A percentile compares a stretch with the other conserved stretches of the same genome.
These are phyloP conservation scores for Parnassius apollo DNA, from an alignment of 2,888 invertebrate species.

Conservation along the genomic window DNA sequence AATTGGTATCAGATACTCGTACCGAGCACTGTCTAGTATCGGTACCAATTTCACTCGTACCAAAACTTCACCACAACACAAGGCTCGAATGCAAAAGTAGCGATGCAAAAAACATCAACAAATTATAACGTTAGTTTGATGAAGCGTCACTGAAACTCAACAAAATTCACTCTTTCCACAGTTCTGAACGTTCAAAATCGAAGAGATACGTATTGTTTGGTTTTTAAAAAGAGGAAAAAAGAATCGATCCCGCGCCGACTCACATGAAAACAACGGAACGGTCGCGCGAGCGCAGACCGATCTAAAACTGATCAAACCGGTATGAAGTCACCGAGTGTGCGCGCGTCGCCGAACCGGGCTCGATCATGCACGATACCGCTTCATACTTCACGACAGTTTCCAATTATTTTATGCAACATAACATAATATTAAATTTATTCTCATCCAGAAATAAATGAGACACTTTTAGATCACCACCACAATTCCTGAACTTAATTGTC, in stretches of 20 bases:
- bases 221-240: constrained; percentile 36
- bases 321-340: constrained; percentile 57
- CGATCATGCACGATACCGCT: constrained; percentile 42
- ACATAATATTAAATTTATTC: constrained; percentile 3
- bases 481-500: too few species aligned
- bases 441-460: constrained; percentile 4
- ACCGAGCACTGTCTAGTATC: constrained; percentile 42
- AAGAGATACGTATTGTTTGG: constrained; percentile 31
- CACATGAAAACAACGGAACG: constrained; percentile 42
- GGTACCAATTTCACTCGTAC: constrained; percentile 59
- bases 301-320: constrained; percentile 76
- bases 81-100: constrained; percentile 47
- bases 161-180: constrained; percentile 17
- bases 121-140: constrained; percentile 19
- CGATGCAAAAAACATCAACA: constrained; percentile 42
- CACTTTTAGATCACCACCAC: too few species aligned
- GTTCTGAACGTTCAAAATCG: constrained; percentile 20
- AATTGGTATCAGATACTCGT: constrained; percentile 48
- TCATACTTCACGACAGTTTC: constrained; percentile 39
- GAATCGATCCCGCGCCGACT: constrained; percentile 50
- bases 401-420: constrained; percentile 28
- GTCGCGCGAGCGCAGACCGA: constrained; percentile 63
- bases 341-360: constrained; percentile 51
- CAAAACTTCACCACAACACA: constrained; percentile 46
- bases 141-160: constrained; percentile 15